These are phyloP conservation scores for Leptopilina clavipes DNA, from an alignment of 1,140 invertebrate genomes.

Conservation along the genomic window DNA sequence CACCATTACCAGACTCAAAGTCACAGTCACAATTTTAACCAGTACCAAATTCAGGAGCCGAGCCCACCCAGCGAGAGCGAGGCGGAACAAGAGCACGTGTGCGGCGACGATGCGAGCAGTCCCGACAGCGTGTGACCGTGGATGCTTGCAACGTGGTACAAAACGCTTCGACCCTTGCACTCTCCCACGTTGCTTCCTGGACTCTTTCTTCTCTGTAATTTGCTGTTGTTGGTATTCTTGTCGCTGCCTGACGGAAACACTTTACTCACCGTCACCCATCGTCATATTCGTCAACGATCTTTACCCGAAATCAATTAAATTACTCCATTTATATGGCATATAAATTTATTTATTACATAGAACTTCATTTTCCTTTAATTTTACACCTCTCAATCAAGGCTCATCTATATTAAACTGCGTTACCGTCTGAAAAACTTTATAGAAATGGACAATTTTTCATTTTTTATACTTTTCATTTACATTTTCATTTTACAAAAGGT, in stretches of 20 bases:
- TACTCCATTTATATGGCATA: too few species aligned
- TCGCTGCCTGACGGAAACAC: constrained; percentile 52
- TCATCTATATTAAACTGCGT: too few species aligned
- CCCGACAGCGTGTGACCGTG: constrained; percentile 66
- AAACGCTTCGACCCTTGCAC: constrained; percentile 41
- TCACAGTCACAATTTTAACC: constrained; percentile 60
- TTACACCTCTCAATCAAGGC: too few species aligned
- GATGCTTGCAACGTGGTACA: constrained; percentile 46
- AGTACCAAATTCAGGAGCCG: constrained; percentile 62
- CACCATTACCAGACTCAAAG: constrained; percentile 61
- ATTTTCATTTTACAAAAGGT: too few species aligned
- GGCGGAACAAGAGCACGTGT: constrained; percentile 59
- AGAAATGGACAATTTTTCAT: too few species aligned
- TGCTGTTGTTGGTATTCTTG: constrained; percentile 55
- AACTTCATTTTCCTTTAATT: too few species aligned
- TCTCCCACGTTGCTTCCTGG: constrained; percentile 49
- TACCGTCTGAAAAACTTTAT: too few species aligned
- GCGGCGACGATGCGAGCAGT: constrained; percentile 60
- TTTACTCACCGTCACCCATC: constrained; percentile 44
- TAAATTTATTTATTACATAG: too few species aligned
- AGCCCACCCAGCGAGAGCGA: constrained; percentile 68
- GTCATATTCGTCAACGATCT: constrained; percentile 38
- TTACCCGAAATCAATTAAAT: constrained; percentile 39
- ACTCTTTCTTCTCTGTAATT: constrained; percentile 53
- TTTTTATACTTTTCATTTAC: too few species aligned